phyloP scores from a whole-genome alignment of 2,888 invertebrate species.

The Leucophenga montana region DNA sequence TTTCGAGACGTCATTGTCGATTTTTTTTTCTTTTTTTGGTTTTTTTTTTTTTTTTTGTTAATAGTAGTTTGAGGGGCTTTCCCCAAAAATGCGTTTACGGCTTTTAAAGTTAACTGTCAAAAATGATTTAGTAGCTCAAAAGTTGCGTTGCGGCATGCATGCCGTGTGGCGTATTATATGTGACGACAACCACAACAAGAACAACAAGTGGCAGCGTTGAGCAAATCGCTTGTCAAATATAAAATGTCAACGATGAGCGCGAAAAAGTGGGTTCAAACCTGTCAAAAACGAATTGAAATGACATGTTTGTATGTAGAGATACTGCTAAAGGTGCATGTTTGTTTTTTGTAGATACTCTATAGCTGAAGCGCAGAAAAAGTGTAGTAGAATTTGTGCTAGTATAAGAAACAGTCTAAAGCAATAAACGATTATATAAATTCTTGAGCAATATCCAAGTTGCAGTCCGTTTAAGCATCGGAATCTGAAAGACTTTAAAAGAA shows the following conservation, averaged over 20 bases:
- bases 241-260: constrained; percentile 15
- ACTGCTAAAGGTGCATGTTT: neutral
- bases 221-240: constrained; percentile 22
- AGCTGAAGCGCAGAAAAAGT: too few species aligned
- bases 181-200: constrained; percentile 35
- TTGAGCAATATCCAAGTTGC: too few species aligned
- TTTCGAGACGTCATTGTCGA: neutral
- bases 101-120: constrained; percentile 58
- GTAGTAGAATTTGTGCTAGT: too few species aligned
- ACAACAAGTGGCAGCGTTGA: constrained; percentile 45
- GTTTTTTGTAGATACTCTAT: too few species aligned
- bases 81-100: neutral
- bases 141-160: constrained; percentile 43
- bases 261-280: constrained; percentile 9
- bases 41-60: neutral
- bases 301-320: too few species aligned
- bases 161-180: constrained; percentile 37
- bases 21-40: constrained; percentile 5
- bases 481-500: too few species aligned
- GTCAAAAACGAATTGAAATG: too few species aligned
- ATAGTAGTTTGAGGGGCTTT: constrained; percentile 5
- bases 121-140: constrained; percentile 68
- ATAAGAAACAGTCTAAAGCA: too few species aligned
- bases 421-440: too few species aligned
- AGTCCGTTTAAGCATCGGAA: too few species aligned